phyloP scores from a whole-genome alignment of 1,140 invertebrate species.

The Drosophila gunungcola region DNA sequence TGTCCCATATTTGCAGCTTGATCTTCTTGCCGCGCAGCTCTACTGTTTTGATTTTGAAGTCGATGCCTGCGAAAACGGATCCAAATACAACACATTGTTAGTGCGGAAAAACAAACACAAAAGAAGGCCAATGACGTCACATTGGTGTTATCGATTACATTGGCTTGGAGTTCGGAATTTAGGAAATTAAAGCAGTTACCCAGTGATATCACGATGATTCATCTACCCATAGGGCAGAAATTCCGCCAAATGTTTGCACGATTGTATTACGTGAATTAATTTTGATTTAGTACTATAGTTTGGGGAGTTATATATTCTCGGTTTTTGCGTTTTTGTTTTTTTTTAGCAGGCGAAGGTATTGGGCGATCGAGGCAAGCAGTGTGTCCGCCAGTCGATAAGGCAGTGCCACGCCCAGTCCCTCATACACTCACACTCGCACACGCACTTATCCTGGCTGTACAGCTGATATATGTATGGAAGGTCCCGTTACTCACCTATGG shows the following conservation, averaged over 20 bases:
- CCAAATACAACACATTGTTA: background rate
- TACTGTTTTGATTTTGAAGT: constrained; percentile 99
- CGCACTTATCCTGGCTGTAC: constrained; percentile 37
- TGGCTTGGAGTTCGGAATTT: background rate
- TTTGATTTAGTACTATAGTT: constrained; percentile 5
- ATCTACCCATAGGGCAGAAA: background rate
- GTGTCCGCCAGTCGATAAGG: constrained; percentile 19
- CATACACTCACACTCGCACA: constrained; percentile 23
- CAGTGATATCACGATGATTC: constrained; percentile 1
- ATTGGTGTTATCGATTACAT: constrained; percentile 10
- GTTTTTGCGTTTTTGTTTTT: constrained; percentile 4
- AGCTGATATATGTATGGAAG: constrained; percentile 27
- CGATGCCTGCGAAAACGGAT: constrained; percentile 91
- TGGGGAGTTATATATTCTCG: background rate
- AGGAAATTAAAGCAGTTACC: background rate
- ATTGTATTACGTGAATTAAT: constrained; percentile 56
- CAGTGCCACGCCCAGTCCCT: constrained; percentile 64
- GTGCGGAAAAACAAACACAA: constrained; percentile 15
- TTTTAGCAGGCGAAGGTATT: constrained; percentile 31
- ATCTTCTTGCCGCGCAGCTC: constrained; percentile 99
- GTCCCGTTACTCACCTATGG: constrained; percentile 92
- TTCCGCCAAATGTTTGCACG: constrained; percentile 24
- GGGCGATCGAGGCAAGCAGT: constrained; percentile 30
- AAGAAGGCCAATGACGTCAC: constrained; percentile 50
- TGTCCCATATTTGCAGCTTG: constrained; percentile 97